Evolutionary conservation across 2,797 vertebrate species (phyloP).

Genomic region (Acipenser transmontanus): DNA sequence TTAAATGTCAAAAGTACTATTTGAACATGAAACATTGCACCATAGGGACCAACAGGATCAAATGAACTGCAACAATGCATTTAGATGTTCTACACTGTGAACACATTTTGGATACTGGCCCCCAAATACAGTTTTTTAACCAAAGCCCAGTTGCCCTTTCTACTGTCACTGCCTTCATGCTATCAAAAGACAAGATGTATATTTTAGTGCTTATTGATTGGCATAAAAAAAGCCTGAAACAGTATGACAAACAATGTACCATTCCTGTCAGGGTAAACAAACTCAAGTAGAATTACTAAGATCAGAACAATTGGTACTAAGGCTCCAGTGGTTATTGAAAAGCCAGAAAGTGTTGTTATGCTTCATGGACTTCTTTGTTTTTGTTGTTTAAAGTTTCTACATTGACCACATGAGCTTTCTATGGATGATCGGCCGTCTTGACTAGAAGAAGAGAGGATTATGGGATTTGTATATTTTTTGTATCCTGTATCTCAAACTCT

Average conservation of each 20-base stretch:
- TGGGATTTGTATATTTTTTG: conserved; percentile 24
- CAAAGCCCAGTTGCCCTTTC: not conserved
- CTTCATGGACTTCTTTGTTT: conserved; percentile 11
- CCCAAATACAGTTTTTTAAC: not conserved
- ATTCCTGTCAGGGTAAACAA: too few relatives aligned
- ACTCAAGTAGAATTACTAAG: too few relatives aligned
- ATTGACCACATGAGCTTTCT: conserved; percentile 14
- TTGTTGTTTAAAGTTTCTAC: conserved; percentile 19
- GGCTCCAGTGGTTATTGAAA: conserved; percentile 6
- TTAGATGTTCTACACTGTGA: not conserved
- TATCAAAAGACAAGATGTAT: not conserved
- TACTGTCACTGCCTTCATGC: not conserved
- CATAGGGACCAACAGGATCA: not conserved
- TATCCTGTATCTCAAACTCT: conserved; percentile 18
- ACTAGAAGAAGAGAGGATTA: conserved; percentile 22
- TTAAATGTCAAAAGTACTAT: too few relatives aligned
- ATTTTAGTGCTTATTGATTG: conserved; percentile 1
- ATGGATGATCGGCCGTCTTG: conserved; percentile 19
- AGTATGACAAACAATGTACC: not conserved
- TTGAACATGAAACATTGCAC: too few relatives aligned
- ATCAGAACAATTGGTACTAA: conserved; percentile 33
- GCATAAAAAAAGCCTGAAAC: not conserved
- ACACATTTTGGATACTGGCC: not conserved
- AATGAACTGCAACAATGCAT: not conserved
- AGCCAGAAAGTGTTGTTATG: conserved; percentile 3